phyloP scores from a whole-genome alignment of 2,797 vertebrate genomes.

The Acrocephalus scirpaceus region DNA sequence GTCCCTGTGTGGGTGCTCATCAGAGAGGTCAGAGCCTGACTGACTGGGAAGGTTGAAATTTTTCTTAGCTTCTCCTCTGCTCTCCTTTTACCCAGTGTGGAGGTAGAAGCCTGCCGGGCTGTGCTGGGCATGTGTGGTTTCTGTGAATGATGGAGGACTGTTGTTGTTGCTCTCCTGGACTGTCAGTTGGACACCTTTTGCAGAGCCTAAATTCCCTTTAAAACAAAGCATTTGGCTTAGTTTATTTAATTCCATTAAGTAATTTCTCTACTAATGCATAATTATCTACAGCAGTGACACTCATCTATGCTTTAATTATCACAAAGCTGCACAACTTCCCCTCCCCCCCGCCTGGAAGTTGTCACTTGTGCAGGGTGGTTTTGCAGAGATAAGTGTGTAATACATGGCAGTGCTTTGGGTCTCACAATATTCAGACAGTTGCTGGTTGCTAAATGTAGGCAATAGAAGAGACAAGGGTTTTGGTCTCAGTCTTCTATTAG shows the following conservation, averaged over 20 bases:
- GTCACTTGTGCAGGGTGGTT: slow-evolving; percentile 61
- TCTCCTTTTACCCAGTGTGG: background rate
- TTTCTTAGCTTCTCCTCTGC: background rate
- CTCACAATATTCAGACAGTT: slow-evolving; percentile 39
- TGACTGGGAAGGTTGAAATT: background rate
- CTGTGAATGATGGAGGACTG: background rate
- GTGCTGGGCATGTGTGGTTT: accelerated
- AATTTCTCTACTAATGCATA: slow-evolving; percentile 56
- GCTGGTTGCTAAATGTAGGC: slow-evolving; percentile 19
- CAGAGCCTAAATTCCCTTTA: slow-evolving; percentile 39
- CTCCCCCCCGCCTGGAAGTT: slow-evolving; percentile 47
- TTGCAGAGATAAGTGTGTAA: slow-evolving; percentile 67
- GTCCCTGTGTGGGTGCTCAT: background rate
- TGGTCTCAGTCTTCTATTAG: slow-evolving; percentile 27
- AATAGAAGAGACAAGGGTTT: slow-evolving; percentile 38
- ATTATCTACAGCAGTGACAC: slow-evolving; percentile 60
- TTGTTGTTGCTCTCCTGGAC: background rate
- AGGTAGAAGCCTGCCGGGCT: background rate
- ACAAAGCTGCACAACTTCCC: background rate
- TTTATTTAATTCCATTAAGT: slow-evolving; percentile 62
- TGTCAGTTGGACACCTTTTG: slow-evolving; percentile 29
- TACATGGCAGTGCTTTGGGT: slow-evolving; percentile 37
- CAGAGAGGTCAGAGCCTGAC: background rate
- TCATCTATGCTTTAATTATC: slow-evolving; percentile 64
- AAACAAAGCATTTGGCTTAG: slow-evolving; percentile 63